phyloP scores from a whole-genome alignment of 2,888 invertebrate species.

The Sinelater perroti region DNA sequence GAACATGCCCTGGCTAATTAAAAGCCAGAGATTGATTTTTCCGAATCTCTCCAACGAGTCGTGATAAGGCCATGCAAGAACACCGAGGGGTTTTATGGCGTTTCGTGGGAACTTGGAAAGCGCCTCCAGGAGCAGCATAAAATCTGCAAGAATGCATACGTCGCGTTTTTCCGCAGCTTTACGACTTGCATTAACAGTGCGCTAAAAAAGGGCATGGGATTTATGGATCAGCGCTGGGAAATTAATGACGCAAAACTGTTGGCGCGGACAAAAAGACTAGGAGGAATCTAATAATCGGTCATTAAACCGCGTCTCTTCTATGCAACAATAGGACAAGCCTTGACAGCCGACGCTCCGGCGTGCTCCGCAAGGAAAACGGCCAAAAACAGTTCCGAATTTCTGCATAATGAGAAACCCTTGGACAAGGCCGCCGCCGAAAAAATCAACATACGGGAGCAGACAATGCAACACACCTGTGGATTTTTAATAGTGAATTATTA shows the following conservation, averaged over 20 bases:
- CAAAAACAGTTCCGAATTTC: neutral
- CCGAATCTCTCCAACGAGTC: no score
- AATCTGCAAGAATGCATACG: slow-evolving; percentile 8
- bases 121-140: slow-evolving; percentile 6
- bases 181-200: neutral
- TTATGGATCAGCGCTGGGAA: slow-evolving; percentile 11
- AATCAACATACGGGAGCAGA: slow-evolving; percentile 21
- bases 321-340: slow-evolving; percentile 5
- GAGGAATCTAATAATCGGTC: neutral
- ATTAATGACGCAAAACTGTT: slow-evolving; percentile 2
- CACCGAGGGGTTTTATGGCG: no score
- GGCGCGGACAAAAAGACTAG: neutral
- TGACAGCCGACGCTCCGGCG: no score
- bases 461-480: slow-evolving; percentile 29
- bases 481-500: slow-evolving; percentile 28
- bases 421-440: no score
- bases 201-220: slow-evolving; percentile 8
- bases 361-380: neutral
- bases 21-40: neutral
- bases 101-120: slow-evolving; percentile 10
- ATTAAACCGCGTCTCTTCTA: neutral
- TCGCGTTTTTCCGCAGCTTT: slow-evolving; percentile 1
- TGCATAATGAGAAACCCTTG: neutral
- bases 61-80: no score
- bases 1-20: slow-evolving; percentile 7